Base-by-base conservation (phyloP, 2,888 invertebrate species). In the Brachyptera putata region DNA sequence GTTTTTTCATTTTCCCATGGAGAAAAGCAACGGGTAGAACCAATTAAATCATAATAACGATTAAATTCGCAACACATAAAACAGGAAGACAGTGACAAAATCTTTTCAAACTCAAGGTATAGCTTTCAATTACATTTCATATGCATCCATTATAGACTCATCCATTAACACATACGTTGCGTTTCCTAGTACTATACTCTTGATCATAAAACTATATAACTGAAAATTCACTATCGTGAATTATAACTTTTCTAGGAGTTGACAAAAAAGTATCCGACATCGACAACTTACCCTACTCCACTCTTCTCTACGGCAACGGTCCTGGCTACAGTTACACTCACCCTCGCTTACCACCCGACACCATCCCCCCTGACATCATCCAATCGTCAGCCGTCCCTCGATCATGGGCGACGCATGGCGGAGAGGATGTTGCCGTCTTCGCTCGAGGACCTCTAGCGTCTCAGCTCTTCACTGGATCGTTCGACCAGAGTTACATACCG, bases 401-500 rank as follows among this genome's bases (percentile, higher is more conserved):
- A 41, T 85, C 86, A 65, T 89, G 88, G 87, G 87, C 87, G 11
- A 89, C 89, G 0, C 89, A 89, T 70, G 89, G 88, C 0, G 89
- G 85, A 0, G 91, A 92, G 73, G 92, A 92, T 70, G 91, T 92
- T 0, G 87, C 90, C 0, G 84, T 91, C 30, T 90, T 87, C 73
- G 89, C 90, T 16, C 64, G 66, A 11, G 80, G 80, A 66, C 53
- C 53, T 3, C 78, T 85, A 72, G 84, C 86, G 9, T 83, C 81
- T 3, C 77, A 81, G 18, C 72, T 86, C 56, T 86, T 86, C 68
- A 79, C 84, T 37, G 89, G 89, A 0, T 87, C 87, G 9, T 83
- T 90, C 63, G 91, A 92, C 70, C 91, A 92, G 74, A 87, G 87
- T 70, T 91, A 89, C 75, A 87, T 92, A 56, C 88, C 91, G 0